Evolutionary conservation across 2,888 invertebrate genomes (phyloP), one percentile per base, ranked within the genome.

Genomic region (Perithous albicinctus): DNA sequence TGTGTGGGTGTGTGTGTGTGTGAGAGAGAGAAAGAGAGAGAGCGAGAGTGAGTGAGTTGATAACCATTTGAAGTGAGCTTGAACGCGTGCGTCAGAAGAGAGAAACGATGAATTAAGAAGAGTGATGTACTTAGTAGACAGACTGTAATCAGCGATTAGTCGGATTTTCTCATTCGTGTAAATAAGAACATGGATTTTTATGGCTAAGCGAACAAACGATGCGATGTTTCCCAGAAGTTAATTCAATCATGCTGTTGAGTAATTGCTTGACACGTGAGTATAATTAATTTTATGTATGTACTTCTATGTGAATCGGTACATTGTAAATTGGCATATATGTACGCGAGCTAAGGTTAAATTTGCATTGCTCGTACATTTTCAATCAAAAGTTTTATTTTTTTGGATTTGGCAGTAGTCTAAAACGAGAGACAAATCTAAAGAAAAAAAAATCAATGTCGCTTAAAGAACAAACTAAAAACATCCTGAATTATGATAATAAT

Each of bases 101-200:
- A 18, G 10, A 59, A 59, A 59, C 29, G 15, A 75, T 41, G 41
- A 20, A 74, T 56, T 56, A 70, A 41, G 64, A n/a, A 77, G 64
- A 32, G 32, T 10, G n/a, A 43, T 75, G 70, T 70, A 75, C 75
- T 80, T 80, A 80, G 64, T 29, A 48, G 59, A 18, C 43, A 41
- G 41, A 51, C 32, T 63, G 32, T 54, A 54, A 63, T 35, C 43
- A 43, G 46, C 20, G 61, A 64, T 32, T 12, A 41, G 72, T 66
- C 43, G n/a, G 38, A 78, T 69, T 63, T 73, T 75, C 5, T 61
- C 63, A 43, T 67, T 69, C 75, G 74, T 85, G 85, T 85, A 83
- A 78, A 85, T 84, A 86, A 83, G 38, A 72, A 78, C 69, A 70
- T 56, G 29, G 54, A 54, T 35, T 26, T n/a, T 74, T 46, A 66